Evolutionary conservation across 2,888 invertebrate genomes (phyloP), one percentile per base, ranked within the genome.

Genomic region (Drosophila fulvimacula): DNA sequence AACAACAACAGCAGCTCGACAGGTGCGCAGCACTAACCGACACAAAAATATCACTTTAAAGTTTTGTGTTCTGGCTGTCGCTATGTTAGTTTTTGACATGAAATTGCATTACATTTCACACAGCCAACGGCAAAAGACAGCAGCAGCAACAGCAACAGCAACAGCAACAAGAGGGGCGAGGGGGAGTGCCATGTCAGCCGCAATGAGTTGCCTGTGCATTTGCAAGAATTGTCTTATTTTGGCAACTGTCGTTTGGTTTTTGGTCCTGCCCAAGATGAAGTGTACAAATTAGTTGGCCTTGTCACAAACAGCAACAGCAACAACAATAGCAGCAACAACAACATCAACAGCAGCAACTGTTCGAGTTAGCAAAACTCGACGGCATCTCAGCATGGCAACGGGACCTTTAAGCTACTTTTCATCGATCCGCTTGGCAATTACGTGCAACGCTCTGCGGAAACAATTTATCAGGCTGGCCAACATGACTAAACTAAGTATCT

Each of bases 31-130:
- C 69, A 65, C 79, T 55, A 88, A 82, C 88, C 76, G 68, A 79
- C 82, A 89, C 90, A 89, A 89, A 85, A 83, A 83, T 89, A 83
- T 83, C 83, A 89, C 88, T 88, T 83, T 83, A 89, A 83, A 83
- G 90, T 83, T 83, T 76, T 46, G 65, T 70, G 61, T 75, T 63
- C 75, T 79, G 81, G 56, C 81, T 84, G 82, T 82, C 82, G 88
- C 85, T 84, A 72, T 89, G 88, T 85, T 89, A 71, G 90, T 85
- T 83, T 82, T 76, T 83, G 90, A 83, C 83, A 83, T 76, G 83
- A 88, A 83, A 83, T 89, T 89, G 90, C 90, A 83, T 83, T 83
- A 83, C 90, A 83, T 89, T 83, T 85, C 76, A 44, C 76, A 78
- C 72, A 72, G 70, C 68, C 62, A 83, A 62, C 56, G 53, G 66